Conservation (phyloP, 1,140 invertebrate species). For the Antheraea pernyi region DNA sequence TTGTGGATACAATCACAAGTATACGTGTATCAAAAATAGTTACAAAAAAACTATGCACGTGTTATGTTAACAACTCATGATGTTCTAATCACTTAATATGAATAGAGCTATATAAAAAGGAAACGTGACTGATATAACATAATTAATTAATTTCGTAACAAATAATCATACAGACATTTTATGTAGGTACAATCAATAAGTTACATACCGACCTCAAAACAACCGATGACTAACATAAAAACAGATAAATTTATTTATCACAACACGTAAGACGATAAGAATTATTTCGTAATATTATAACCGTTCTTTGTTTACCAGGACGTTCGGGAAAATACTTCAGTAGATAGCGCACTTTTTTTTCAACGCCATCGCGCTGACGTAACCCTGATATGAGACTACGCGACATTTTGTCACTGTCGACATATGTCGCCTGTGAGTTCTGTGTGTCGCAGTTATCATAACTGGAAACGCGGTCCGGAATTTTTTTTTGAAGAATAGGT, state of each 20-base stretch:
- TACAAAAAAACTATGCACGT: too few relatives aligned
- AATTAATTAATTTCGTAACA: background rate
- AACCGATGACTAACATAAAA: slow-evolving; percentile 1
- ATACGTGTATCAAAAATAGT: too few relatives aligned
- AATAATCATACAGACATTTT: background rate
- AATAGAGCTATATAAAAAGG: background rate
- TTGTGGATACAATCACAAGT: too few relatives aligned
- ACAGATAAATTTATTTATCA: slow-evolving; percentile 10
- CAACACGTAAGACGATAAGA: slow-evolving; percentile 13
- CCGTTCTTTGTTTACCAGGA: slow-evolving; percentile 14
- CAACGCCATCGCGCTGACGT: background rate
- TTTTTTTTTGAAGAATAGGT: too few relatives aligned
- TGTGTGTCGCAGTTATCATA: too few relatives aligned
- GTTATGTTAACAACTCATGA: too few relatives aligned
- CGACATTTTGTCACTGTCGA: too few relatives aligned
- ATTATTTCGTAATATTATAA: slow-evolving; percentile 14
- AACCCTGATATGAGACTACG: background rate
- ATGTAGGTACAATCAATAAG: background rate
- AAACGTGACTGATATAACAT: background rate
- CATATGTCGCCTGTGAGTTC: too few relatives aligned
- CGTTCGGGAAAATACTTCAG: slow-evolving; percentile 9
- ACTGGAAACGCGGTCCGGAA: too few relatives aligned
- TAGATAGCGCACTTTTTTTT: background rate
- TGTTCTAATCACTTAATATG: background rate
- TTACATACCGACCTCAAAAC: background rate